Evolutionary conservation across 30 jellyfish, hydroid and myxozoan species (phyloP).

Genomic region (Nemopilema nomurai): DNA sequence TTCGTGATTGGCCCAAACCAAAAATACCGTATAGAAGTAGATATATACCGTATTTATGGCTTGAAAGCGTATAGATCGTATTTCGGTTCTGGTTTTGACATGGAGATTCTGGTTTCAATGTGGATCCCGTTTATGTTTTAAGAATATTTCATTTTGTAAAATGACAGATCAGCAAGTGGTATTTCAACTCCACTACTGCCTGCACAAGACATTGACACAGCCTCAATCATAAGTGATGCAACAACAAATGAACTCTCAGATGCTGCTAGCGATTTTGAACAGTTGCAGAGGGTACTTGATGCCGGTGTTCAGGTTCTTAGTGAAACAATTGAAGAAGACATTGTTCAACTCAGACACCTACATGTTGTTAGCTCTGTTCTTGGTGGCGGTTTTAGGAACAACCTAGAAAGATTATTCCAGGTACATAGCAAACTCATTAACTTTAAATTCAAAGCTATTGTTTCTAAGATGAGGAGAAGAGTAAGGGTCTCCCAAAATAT

Average conservation of each 20-base stretch:
- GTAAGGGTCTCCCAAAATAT: too few relatives aligned
- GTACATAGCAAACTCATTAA: conserved; percentile 24
- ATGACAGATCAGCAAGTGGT: conserved; percentile 51
- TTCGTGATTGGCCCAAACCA: too few relatives aligned
- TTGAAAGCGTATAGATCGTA: too few relatives aligned
- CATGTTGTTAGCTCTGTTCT: conserved; percentile 85
- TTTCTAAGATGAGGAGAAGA: too few relatives aligned
- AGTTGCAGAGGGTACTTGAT: conserved; percentile 59
- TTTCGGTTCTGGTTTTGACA: too few relatives aligned
- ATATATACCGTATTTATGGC: too few relatives aligned
- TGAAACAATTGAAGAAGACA: conserved; percentile 78
- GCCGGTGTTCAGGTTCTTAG: conserved; percentile 86
- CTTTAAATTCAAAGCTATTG: too few relatives aligned
- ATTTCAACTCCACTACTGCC: conserved; percentile 51
- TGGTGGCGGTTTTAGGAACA: conserved; percentile 64
- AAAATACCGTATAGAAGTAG: too few relatives aligned
- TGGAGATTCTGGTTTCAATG: too few relatives aligned
- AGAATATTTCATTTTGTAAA: background rate
- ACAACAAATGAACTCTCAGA: conserved; percentile 35
- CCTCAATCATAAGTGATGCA: conserved; percentile 37
- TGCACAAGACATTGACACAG: conserved; percentile 43
- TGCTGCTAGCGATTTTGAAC: conserved; percentile 72
- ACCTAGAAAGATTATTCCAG: conserved; percentile 79
- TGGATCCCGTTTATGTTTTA: background rate
- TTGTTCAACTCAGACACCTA: conserved; percentile 71